phyloP scores from a whole-genome alignment of 1,140 invertebrate genomes.

The Magallana ariakensis region DNA sequence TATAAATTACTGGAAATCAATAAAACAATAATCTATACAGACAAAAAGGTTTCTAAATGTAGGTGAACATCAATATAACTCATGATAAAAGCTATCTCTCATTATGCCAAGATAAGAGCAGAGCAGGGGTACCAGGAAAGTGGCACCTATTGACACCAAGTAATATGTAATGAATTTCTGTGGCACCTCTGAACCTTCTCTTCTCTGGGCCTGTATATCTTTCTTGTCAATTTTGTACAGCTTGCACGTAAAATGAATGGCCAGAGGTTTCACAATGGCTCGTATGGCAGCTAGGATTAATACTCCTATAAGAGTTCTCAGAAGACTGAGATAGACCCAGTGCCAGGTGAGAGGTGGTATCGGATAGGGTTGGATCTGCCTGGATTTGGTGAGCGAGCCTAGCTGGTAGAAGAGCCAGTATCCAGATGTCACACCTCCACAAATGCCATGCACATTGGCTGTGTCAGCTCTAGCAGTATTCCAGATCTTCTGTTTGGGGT shows the following conservation, averaged over 20 bases:
- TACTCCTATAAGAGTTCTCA: slow-evolving; percentile 36
- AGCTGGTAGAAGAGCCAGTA: slow-evolving; percentile 91
- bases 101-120: slow-evolving; percentile 36
- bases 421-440: slow-evolving; percentile 87
- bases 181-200: slow-evolving; percentile 37
- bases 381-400: slow-evolving; percentile 76
- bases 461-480: slow-evolving; percentile 87
- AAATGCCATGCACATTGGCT: slow-evolving; percentile 87
- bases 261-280: slow-evolving; percentile 14
- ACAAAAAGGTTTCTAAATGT: not conserved
- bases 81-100: slow-evolving; percentile 38
- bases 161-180: slow-evolving; percentile 50
- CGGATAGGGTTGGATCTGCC: slow-evolving; percentile 2
- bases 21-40: not conserved
- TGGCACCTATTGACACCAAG: slow-evolving; percentile 38
- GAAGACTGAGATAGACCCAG: slow-evolving; percentile 39
- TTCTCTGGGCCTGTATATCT: slow-evolving; percentile 26
- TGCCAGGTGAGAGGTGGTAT: slow-evolving; percentile 4
- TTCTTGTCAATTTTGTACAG: slow-evolving; percentile 42
- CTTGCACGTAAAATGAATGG: slow-evolving; percentile 43
- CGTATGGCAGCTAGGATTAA: slow-evolving; percentile 25
- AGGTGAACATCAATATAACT: slow-evolving; percentile 16
- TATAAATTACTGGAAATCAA: not conserved
- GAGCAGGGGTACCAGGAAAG: slow-evolving; percentile 40
- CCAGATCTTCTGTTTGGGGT: slow-evolving; percentile 82